Evolutionary conservation across 1,140 invertebrate genomes (phyloP).

Genomic region (Zelostemma sp.): DNA sequence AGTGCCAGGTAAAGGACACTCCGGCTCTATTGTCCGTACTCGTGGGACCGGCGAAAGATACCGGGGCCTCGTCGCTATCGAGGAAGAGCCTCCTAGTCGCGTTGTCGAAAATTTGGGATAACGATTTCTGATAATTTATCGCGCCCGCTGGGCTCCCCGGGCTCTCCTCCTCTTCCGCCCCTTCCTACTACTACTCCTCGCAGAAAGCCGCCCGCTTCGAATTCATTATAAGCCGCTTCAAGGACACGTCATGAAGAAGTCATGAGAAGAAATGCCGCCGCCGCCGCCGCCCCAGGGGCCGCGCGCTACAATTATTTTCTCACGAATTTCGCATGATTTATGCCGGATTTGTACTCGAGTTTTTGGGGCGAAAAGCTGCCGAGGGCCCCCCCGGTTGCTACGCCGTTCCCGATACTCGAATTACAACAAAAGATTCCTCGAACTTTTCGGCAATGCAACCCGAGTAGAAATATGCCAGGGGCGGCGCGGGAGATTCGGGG

Average conservation of each 20-base stretch:
- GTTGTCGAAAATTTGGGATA: conserved; percentile 20
- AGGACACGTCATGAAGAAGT: conserved; percentile 4
- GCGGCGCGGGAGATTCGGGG: too few species aligned
- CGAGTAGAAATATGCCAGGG: too few species aligned
- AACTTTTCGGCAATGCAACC: too few species aligned
- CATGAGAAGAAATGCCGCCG: background rate
- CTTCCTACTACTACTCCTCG: background rate
- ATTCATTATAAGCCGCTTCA: conserved; percentile 7
- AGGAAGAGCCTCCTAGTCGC: conserved; percentile 20
- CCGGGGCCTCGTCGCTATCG: too few species aligned
- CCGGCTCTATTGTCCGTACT: conserved; percentile 37
- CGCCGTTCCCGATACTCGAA: too few species aligned
- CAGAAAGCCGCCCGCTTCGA: background rate
- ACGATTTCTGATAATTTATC: conserved; percentile 22
- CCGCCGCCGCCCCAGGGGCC: too few species aligned
- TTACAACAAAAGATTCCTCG: too few species aligned
- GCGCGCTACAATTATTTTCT: background rate
- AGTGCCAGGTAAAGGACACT: conserved; percentile 55
- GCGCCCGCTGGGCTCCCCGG: conserved; percentile 11
- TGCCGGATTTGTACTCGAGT: too few species aligned
- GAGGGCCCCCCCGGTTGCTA: too few species aligned
- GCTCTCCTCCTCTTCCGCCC: too few species aligned
- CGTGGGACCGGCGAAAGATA: conserved; percentile 19
- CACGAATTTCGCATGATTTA: background rate
- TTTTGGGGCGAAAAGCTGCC: too few species aligned